Base-by-base conservation (phyloP, 2,113 vertebrate species). In the Arizona elegans region DNA sequence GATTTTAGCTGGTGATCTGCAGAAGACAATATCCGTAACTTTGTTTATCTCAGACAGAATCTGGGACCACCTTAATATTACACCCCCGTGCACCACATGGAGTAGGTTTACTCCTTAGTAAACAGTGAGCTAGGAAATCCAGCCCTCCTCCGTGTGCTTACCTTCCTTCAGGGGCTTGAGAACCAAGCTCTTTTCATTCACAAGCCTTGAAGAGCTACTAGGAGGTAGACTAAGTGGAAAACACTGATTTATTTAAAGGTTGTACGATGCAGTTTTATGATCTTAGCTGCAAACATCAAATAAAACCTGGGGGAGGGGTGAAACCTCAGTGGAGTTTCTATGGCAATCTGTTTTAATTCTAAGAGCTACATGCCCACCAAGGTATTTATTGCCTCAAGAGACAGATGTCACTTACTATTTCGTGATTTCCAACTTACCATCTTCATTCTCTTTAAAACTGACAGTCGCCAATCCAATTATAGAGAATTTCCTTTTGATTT, bases 381-480 rank as follows among this genome's bases (percentile, higher is more conserved):
- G 94, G 87, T 43, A 52, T 11, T 21, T 38, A 81, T 50, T 33
- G 2, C 87, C 5, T 23, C 38, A 54, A 55, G 52, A 93, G 95
- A 95, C 52, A 95, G 56, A 56, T 91, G 10, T 43, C 92, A 29
- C 88, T 81, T 92, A 38, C 55, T 21, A 9, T 26, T 43, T 26
- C 5, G 17, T 59, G 70, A 88, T 33, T 43, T 33, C 15, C 89
- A 0, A 92, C 90, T 91, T 93, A 91, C 94, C 93, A 96, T 93
- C 5, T 53, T 91, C 85, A 91, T 92, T 95, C 93, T 17, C 92
- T 94, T 86, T 65, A 47, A 94, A 95, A 94, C 43, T 87, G 93
- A 88, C 90, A 94, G 58, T 86, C 93, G 88, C 47, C 95, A 91
- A 87, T 93, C 52, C 88, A 93, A 94, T 94, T 93, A 91, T 53